Percentiles rank a stretch among this genome's conserved stretches.
These are phyloP conservation scores for Atractosteus spatula DNA, from an alignment of 2,113 vertebrate genomes.

Conservation along the genomic window DNA sequence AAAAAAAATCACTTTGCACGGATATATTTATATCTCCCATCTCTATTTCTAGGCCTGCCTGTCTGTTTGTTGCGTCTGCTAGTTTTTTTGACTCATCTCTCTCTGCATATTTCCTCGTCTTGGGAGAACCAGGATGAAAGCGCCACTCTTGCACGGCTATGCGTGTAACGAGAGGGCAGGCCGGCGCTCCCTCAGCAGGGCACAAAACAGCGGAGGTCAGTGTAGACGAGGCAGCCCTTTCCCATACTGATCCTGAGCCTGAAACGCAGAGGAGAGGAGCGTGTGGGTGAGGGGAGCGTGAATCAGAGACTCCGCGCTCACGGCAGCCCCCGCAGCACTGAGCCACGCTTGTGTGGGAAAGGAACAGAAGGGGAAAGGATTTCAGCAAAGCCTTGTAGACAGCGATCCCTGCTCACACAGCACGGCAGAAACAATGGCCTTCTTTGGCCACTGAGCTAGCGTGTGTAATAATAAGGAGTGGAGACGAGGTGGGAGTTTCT, in stretches of 20 bases:
- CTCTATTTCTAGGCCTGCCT: too few relatives aligned
- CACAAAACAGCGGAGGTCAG: not conserved
- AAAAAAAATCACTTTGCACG: too few relatives aligned
- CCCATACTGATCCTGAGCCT: not conserved
- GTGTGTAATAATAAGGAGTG: too few relatives aligned
- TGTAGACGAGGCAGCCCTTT: not conserved
- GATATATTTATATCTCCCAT: too few relatives aligned
- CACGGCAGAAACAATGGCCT: too few relatives aligned
- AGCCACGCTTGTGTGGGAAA: not conserved
- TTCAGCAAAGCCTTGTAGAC: not conserved
- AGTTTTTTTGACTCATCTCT: not conserved
- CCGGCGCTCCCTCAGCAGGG: not conserved
- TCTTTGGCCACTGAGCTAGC: too few relatives aligned
- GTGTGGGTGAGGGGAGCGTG: not conserved
- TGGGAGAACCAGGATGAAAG: not conserved
- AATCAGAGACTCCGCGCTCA: not conserved
- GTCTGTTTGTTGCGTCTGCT: not conserved
- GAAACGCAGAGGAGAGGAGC: slow-evolving; percentile 7
- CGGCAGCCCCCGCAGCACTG: not conserved
- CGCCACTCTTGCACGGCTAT: not conserved
- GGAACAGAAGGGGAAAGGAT: not conserved
- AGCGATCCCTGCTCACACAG: too few relatives aligned
- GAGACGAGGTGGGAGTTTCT: too few relatives aligned
- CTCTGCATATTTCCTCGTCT: not conserved
- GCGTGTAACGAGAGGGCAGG: not conserved